A percentile compares a stretch with the other conserved stretches of the same genome.
These are phyloP conservation scores for Ptychodera flava DNA, from an alignment of 35 echinoderm and acorn worm genomes.

Conservation along the genomic window DNA sequence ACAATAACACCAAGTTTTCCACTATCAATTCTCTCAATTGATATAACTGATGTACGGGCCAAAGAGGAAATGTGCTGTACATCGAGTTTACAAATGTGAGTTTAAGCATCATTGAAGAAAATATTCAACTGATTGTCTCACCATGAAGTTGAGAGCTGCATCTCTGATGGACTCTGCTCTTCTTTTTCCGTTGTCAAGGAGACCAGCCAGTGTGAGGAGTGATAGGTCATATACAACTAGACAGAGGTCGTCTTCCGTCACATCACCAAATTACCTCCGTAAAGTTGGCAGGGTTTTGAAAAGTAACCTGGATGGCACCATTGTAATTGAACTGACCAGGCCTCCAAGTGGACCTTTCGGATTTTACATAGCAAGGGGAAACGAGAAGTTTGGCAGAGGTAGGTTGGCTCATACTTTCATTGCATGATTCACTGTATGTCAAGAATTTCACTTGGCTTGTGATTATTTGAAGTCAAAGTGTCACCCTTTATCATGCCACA, in stretches of 20 bases:
- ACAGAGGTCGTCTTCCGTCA: slow-evolving; percentile 57
- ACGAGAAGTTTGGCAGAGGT: slow-evolving; percentile 64
- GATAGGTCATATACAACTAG: slow-evolving; percentile 1
- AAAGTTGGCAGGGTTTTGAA: slow-evolving; percentile 73
- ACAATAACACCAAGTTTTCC: too few relatives aligned
- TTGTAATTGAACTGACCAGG: slow-evolving; percentile 66
- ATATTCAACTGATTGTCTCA: too few relatives aligned
- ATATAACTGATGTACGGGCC: too few relatives aligned
- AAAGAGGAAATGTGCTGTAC: too few relatives aligned
- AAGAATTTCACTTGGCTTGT: too few relatives aligned
- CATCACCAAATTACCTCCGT: slow-evolving; percentile 64
- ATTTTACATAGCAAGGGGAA: slow-evolving; percentile 90
- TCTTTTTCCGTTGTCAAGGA: not conserved
- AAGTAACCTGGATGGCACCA: slow-evolving; percentile 64
- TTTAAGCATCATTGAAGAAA: too few relatives aligned
- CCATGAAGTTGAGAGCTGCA: too few relatives aligned
- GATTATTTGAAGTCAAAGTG: too few relatives aligned
- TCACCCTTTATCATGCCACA: too few relatives aligned
- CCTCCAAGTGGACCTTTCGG: slow-evolving; percentile 96
- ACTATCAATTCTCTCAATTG: too few relatives aligned
- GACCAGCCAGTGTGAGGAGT: not conserved
- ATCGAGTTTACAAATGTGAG: too few relatives aligned
- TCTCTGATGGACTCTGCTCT: not conserved
- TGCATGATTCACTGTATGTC: too few relatives aligned
- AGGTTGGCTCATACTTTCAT: slow-evolving; percentile 11